Conservation (phyloP, 2,888 invertebrate species). For the Pyralis farinalis region DNA sequence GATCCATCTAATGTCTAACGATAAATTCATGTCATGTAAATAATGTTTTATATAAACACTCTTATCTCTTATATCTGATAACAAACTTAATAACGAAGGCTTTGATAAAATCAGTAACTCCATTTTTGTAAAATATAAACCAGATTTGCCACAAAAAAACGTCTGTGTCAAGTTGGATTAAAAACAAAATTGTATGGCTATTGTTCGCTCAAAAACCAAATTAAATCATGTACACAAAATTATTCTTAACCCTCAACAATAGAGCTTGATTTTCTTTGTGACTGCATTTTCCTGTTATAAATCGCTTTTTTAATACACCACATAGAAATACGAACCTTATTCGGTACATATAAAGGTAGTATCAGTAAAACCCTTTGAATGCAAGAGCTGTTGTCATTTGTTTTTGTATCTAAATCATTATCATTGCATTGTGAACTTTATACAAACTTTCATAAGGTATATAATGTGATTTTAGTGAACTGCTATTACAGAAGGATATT, state of each 20-base stretch:
- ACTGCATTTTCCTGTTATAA: conserved; percentile 11
- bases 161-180: conserved; percentile 34
- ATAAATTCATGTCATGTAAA: too few relatives aligned
- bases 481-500: conserved; percentile 31
- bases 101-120: too few relatives aligned
- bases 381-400: conserved; percentile 8
- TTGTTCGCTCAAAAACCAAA: conserved; percentile 31
- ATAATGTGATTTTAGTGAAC: conserved; percentile 5
- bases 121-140: too few relatives aligned
- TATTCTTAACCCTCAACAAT: conserved; percentile 14
- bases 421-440: conserved; percentile 4
- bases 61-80: too few relatives aligned
- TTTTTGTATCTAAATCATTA: conserved; percentile 1
- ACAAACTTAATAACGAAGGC: too few relatives aligned
- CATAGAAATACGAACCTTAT: not conserved
- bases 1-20: too few relatives aligned
- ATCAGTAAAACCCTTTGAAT: not conserved
- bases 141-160: conserved; percentile 19
- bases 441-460: conserved; percentile 6
- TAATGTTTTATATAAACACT: too few relatives aligned
- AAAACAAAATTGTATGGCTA: conserved; percentile 48
- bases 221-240: conserved; percentile 10
- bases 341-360: not conserved
- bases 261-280: conserved; percentile 17
- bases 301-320: not conserved